Base-by-base conservation (phyloP, 2,888 invertebrate genomes). In the Eristalinus sepulchralis region DNA sequence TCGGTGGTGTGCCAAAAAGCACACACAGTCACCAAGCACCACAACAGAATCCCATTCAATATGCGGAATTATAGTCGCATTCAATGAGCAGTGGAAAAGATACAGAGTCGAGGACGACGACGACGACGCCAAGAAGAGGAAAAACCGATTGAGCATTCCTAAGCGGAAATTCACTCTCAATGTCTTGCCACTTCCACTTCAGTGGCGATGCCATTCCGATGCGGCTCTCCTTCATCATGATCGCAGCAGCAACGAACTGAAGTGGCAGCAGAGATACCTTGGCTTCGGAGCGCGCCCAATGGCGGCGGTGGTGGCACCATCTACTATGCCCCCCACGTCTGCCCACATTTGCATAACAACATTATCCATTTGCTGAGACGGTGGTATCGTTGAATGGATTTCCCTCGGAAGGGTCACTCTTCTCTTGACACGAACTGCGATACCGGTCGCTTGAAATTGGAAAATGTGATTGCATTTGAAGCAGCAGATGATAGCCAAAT, bases 131-230 rank as follows among this genome's bases (percentile, higher is more conserved):
- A 5, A 2, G 2, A 27, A 27, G 27, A 39, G 59, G 20, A 36
- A 64, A 75, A 83, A 77, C 82, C 78, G 78, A 79, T 79, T 86
- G 78, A 82, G 85, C 82, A 85, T 85, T 82, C 85, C 73, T 73
- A 78, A 82, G 78, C 82, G 78, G 85, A 82, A 86, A 82, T 86
- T 82, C 85, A 78, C 78, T 82, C 78, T 73, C 78, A 68, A 78
- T 86, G 24, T 71, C 62, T 53, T 75, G 66, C 55, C 57, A 75
- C 75, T 81, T 75, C 81, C 81, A 70, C 73, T 75, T 86, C 78
- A 86, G 78, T 75, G 71, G 70, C 78, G 59, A 71, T 86, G 75
- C 83, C 83, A 85, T 86, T 86, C 83, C 39, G 75, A 70, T 83
- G 75, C 78, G 71, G 75, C n/a, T 47, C 47, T 17, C 39, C 60